These are phyloP conservation scores for Pangasius sanitwongsei DNA, from an alignment of 2,797 vertebrate genomes.

Conservation along the genomic window DNA sequence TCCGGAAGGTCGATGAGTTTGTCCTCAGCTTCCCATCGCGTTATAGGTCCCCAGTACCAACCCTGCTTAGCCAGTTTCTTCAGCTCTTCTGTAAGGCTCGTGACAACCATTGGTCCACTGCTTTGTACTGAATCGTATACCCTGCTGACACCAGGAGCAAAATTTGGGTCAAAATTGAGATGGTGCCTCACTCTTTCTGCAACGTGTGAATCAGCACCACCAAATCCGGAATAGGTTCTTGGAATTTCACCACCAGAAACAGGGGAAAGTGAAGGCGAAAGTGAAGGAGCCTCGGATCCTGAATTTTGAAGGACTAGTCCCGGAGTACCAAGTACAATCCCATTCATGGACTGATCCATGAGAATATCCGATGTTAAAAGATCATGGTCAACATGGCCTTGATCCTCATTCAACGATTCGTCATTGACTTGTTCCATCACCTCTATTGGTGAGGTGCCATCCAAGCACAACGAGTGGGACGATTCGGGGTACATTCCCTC, in stretches of 20 bases:
- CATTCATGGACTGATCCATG: constrained; percentile 86
- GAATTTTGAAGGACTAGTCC: constrained; percentile 88
- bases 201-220: constrained; percentile 83
- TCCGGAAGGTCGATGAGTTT: constrained; percentile 92
- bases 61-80: constrained; percentile 97
- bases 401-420: constrained; percentile 80
- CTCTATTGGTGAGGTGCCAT: constrained; percentile 93
- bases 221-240: constrained; percentile 86
- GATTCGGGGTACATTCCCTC: constrained; percentile 96
- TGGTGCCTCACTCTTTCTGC: constrained; percentile 92
- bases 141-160: constrained; percentile 91
- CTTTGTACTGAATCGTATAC: constrained; percentile 96
- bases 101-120: constrained; percentile 93
- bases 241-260: constrained; percentile 85
- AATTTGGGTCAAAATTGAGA: constrained; percentile 94
- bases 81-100: constrained; percentile 95
- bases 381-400: constrained; percentile 80
- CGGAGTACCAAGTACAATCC: constrained; percentile 85
- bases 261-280: constrained; percentile 92
- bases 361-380: constrained; percentile 87
- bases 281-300: constrained; percentile 81
- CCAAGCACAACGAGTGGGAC: constrained; percentile 88
- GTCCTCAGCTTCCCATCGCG: constrained; percentile 97
- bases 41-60: constrained; percentile 99
- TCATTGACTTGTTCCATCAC: constrained; percentile 83